phyloP scores from a whole-genome alignment of 2,113 vertebrate species.

The Corydoras sp. region DNA sequence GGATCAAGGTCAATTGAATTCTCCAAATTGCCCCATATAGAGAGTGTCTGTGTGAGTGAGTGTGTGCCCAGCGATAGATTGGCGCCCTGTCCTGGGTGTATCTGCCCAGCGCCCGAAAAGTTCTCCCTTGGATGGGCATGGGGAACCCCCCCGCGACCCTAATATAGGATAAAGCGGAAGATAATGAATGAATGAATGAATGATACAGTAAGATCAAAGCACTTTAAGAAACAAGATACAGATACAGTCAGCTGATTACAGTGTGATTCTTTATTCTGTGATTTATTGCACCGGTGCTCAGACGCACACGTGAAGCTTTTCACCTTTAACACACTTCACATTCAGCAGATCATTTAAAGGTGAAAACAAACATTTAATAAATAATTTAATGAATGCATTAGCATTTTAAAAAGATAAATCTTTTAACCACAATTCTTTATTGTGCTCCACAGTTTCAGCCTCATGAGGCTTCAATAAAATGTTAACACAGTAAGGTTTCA shows the following conservation, averaged over 20 bases:
- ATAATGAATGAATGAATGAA: too few species aligned
- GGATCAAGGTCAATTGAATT: too few species aligned
- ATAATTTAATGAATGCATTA: constrained; percentile 32
- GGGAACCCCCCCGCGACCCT: too few species aligned
- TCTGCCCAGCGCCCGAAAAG: too few species aligned
- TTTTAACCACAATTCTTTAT: constrained; percentile 4
- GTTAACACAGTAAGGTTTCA: constrained; percentile 52
- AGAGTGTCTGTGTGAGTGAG: too few species aligned
- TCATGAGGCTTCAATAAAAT: constrained; percentile 67
- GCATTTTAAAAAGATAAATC: background rate
- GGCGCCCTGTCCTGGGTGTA: too few species aligned
- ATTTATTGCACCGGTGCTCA: constrained; percentile 72
- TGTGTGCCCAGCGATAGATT: too few species aligned
- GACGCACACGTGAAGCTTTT: constrained; percentile 97
- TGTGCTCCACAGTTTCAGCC: constrained; percentile 50
- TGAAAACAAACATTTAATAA: constrained; percentile 55
- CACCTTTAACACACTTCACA: constrained; percentile 56
- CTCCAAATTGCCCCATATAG: too few species aligned
- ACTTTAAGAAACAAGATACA: background rate
- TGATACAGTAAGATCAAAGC: background rate
- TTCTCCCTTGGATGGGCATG: too few species aligned
- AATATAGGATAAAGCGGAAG: too few species aligned
- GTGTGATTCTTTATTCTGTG: background rate
- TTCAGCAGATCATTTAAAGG: constrained; percentile 81
- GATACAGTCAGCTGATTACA: too few species aligned